Base-by-base conservation (phyloP, 2,113 vertebrate genomes). In the Meleagris gallopavo region DNA sequence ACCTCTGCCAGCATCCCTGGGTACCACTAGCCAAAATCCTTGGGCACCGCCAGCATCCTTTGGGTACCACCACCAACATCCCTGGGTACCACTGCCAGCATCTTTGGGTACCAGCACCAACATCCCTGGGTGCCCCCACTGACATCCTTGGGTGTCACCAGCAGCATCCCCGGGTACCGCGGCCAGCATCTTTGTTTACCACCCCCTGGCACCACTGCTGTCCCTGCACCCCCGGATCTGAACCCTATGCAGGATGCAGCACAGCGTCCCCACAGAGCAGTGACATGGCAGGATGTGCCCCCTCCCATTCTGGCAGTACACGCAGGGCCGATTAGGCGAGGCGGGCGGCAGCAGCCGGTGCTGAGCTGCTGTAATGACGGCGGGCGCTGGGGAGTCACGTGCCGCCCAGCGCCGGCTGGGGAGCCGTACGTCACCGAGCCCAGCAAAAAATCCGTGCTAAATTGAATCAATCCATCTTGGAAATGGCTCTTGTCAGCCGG, bases 391-490 rank as follows among this genome's bases (percentile, higher is more conserved):
- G 87, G 96, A 98, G 98, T 95, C 97, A 96, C 97, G 92, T 95
- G 93, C 88, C 1, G 57, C 62, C 94, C 82, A 25, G 96, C 86
- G 94, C 96, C 74, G 94, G 97, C 96, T 97, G 90, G 97, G 97
- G 97, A 98, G 97, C 96, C 43, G 83, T 96, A 97, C 97, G 97
- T 98, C 98, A 98, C 97, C 95, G 88, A 97, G 97, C 97, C 98
- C 96, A 48, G 97, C 96, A 97, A 88, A 85, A 98, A 97, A 98
- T 97, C 94, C 96, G 98, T 97, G 97, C 98, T 98, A 98, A 98
- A 98, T 98, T 98, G 98, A 98, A 98, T 98, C 98, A 98, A 98
- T 98, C 98, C 98, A 98, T 98, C 98, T 98, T 98, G 96, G 97
- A 98, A 98, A 98, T 98, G 98, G 98, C 97, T 98, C 97, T 98